phyloP scores from a whole-genome alignment of 2,797 vertebrate genomes.

The Rhadinocentrus ornatus region DNA sequence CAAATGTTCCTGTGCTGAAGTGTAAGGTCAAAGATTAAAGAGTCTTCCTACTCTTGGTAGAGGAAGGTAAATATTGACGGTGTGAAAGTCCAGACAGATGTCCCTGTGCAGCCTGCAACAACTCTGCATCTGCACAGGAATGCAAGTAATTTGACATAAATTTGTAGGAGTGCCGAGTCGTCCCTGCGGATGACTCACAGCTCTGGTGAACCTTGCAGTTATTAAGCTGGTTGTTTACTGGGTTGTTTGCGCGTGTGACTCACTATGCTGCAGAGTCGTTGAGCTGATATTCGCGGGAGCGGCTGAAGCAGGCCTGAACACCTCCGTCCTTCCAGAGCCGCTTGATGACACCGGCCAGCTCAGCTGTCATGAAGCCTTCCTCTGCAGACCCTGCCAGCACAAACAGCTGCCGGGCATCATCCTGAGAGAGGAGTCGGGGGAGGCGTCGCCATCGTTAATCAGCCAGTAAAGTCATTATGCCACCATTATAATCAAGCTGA shows the following conservation, averaged over 20 bases:
- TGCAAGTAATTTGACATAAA: slow-evolving; percentile 20
- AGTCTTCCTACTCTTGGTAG: slow-evolving; percentile 19
- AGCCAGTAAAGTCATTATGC: slow-evolving; percentile 11
- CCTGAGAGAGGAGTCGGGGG: slow-evolving; percentile 74
- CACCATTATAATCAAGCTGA: not conserved
- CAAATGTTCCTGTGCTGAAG: slow-evolving; percentile 21
- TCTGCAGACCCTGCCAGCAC: slow-evolving; percentile 95
- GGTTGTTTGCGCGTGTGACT: slow-evolving; percentile 68
- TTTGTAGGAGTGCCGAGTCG: not conserved
- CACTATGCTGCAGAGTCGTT: slow-evolving; percentile 99
- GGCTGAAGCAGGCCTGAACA: slow-evolving; percentile 96
- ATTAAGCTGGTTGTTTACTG: slow-evolving; percentile 18
- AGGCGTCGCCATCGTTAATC: slow-evolving; percentile 24
- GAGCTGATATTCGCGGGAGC: slow-evolving; percentile 98
- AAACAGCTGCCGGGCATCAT: slow-evolving; percentile 96
- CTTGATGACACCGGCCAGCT: slow-evolving; percentile 96
- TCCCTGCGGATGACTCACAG: slow-evolving; percentile 40
- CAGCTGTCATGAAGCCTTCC: slow-evolving; percentile 97
- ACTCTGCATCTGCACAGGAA: slow-evolving; percentile 32
- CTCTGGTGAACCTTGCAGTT: slow-evolving; percentile 4
- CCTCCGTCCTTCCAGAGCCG: slow-evolving; percentile 95
- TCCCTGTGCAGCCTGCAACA: slow-evolving; percentile 1
- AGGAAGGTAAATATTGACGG: slow-evolving; percentile 76
- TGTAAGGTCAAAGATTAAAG: slow-evolving; percentile 50
- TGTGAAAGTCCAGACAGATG: slow-evolving; percentile 57